Percentiles rank a stretch among this genome's conserved stretches.
Evolutionary conservation across 2,888 invertebrate species (phyloP).

Genomic region (Platerodrilus igneus): DNA sequence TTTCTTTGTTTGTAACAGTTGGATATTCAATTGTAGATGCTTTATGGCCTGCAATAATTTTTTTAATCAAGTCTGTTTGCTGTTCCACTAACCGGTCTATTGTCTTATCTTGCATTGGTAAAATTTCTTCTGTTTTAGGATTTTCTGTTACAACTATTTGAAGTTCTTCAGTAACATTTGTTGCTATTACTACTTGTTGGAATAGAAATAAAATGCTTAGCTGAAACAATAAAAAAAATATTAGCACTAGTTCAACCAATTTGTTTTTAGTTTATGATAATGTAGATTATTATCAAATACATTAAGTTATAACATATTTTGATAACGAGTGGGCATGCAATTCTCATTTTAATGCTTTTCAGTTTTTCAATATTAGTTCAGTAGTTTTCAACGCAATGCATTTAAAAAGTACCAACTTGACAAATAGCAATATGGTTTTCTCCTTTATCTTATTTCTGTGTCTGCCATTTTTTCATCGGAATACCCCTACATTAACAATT

Average conservation of each 20-base stretch:
- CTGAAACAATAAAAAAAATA: slow-evolving; percentile 10
- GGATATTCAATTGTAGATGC: slow-evolving; percentile 26
- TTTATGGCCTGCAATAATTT: slow-evolving; percentile 35
- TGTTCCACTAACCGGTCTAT: slow-evolving; percentile 38
- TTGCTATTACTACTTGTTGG: neutral
- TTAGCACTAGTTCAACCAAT: neutral
- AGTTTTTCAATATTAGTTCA: too few relatives aligned
- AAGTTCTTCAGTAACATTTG: slow-evolving; percentile 11
- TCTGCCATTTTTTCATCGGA: too few relatives aligned
- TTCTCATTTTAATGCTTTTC: too few relatives aligned
- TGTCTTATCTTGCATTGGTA: slow-evolving; percentile 24
- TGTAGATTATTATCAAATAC: too few relatives aligned
- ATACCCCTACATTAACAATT: too few relatives aligned
- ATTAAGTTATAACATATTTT: too few relatives aligned
- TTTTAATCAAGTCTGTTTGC: slow-evolving; percentile 41
- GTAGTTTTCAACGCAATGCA: too few relatives aligned
- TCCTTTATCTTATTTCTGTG: too few relatives aligned
- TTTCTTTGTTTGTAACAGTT: slow-evolving; percentile 26
- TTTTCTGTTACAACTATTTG: slow-evolving; percentile 13
- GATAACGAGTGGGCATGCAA: too few relatives aligned
- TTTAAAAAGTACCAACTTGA: too few relatives aligned
- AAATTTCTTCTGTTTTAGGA: slow-evolving; percentile 5
- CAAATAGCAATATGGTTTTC: too few relatives aligned
- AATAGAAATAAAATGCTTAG: slow-evolving; percentile 2
- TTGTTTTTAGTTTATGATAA: neutral